A percentile compares a stretch with the other conserved stretches of the same genome.
These are phyloP conservation scores for Poeciliopsis infans DNA, from an alignment of 2,797 vertebrate genomes.

Conservation along the genomic window DNA sequence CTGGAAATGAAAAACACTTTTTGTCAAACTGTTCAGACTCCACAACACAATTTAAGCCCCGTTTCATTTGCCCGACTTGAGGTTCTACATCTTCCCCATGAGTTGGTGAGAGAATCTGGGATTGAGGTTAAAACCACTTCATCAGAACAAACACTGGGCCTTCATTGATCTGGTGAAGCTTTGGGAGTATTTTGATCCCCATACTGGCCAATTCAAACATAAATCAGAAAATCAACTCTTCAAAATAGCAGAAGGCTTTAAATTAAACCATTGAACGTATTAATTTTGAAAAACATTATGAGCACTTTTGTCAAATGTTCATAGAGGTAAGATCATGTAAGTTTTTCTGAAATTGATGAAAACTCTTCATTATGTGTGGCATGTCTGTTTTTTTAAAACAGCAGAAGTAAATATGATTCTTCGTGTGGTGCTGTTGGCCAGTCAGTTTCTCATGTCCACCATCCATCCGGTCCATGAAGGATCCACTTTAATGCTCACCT, in stretches of 20 bases:
- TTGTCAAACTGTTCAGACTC: background rate
- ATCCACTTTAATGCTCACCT: constrained; percentile 55
- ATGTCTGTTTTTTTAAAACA: background rate
- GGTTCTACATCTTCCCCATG: background rate
- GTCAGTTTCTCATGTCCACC: constrained; percentile 27
- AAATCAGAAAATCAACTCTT: no score
- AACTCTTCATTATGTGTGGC: background rate
- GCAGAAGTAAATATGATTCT: constrained; percentile 4
- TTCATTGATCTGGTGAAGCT: background rate
- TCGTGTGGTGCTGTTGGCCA: background rate
- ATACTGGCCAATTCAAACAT: no score
- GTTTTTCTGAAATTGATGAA: no score
- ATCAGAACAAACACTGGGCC: background rate
- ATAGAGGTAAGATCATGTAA: no score
- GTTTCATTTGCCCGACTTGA: background rate
- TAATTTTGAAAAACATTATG: no score
- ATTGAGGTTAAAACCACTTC: background rate
- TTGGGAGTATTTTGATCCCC: background rate
- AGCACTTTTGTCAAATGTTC: no score
- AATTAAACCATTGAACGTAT: no score
- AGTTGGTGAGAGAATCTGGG: no score
- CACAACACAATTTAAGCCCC: background rate
- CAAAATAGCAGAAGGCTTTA: no score
- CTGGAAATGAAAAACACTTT: background rate
- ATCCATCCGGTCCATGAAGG: constrained; percentile 24